These are phyloP conservation scores for Penaeus indicus DNA, from an alignment of 1,140 invertebrate species.

Conservation along the genomic window DNA sequence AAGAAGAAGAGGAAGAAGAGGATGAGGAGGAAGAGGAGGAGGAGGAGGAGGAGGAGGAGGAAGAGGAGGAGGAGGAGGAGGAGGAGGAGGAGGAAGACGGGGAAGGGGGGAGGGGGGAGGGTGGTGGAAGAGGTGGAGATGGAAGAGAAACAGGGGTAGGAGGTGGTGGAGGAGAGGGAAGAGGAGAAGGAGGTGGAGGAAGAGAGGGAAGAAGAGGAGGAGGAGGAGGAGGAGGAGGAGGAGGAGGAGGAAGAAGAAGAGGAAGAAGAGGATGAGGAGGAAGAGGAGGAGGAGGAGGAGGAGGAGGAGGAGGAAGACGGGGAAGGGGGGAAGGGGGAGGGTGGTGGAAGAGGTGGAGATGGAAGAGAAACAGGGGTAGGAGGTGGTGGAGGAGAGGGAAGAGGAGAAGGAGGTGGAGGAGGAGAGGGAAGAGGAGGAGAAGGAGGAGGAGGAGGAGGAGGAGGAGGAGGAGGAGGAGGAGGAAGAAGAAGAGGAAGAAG, in stretches of 20 bases:
- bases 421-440: not conserved
- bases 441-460: not conserved
- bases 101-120: not conserved
- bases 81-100: not conserved
- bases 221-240: too few species aligned
- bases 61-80: not conserved
- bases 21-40: not conserved
- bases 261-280: too few species aligned
- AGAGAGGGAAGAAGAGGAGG: conserved; percentile 11
- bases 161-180: not conserved
- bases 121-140: too few species aligned
- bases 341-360: not conserved
- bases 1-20: too few species aligned
- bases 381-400: not conserved
- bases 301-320: not conserved
- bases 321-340: not conserved
- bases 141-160: not conserved
- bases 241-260: not conserved
- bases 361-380: not conserved
- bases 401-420: not conserved
- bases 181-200: conserved; percentile 28
- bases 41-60: not conserved
- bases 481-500: not conserved
- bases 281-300: not conserved
- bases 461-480: not conserved